These are phyloP conservation scores for Trichogramma dendrolimi DNA, from an alignment of 2,888 invertebrate species.

Conservation along the genomic window DNA sequence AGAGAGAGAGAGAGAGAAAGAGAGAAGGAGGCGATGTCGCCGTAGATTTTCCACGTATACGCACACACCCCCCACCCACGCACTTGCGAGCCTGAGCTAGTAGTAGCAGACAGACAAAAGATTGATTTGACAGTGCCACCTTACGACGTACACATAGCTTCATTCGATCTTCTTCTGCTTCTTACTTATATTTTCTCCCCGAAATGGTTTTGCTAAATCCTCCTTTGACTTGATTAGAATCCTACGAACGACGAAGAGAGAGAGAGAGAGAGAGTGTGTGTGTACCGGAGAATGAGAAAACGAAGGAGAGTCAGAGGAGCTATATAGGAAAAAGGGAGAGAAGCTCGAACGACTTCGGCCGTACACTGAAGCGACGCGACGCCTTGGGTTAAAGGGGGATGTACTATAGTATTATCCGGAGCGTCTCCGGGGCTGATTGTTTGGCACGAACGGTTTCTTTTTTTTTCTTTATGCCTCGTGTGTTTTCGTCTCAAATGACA, in stretches of 20 bases:
- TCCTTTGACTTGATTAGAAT: conserved; percentile 29
- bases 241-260: conserved; percentile 8
- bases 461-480: conserved; percentile 7
- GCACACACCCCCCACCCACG: too few relatives aligned
- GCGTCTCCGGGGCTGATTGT: conserved; percentile 3
- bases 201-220: conserved; percentile 30
- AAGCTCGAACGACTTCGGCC: too few relatives aligned
- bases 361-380: too few relatives aligned
- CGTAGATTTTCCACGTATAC: too few relatives aligned
- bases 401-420: too few relatives aligned
- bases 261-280: not conserved
- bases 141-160: conserved; percentile 29
- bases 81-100: conserved; percentile 30
- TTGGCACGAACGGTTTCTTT: conserved; percentile 4
- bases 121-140: conserved; percentile 36
- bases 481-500: conserved; percentile 17
- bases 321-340: too few relatives aligned
- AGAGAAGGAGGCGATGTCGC: conserved; percentile 29
- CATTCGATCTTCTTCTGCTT: conserved; percentile 33
- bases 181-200: not conserved
- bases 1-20: conserved; percentile 25
- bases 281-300: too few relatives aligned
- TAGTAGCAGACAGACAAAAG: conserved; percentile 34
- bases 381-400: too few relatives aligned
- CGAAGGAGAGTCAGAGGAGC: too few relatives aligned